Percentiles rank a stretch among this genome's conserved stretches.
These are phyloP conservation scores for Cyprinodon variegatus DNA, from an alignment of 2,113 vertebrate genomes.

Conservation along the genomic window DNA sequence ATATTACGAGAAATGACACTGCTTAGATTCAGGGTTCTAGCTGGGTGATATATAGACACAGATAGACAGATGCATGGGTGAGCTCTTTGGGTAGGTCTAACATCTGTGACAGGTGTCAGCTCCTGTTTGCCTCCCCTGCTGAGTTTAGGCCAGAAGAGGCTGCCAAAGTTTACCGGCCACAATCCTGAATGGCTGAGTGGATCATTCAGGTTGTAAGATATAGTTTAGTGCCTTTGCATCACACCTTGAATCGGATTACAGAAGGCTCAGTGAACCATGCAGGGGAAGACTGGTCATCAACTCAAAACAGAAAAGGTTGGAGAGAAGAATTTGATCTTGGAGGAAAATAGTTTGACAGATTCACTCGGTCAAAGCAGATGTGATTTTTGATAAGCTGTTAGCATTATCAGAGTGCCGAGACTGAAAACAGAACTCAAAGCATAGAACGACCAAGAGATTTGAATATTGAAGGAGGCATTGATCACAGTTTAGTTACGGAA, in stretches of 20 bases:
- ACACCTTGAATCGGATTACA: conserved; percentile 4
- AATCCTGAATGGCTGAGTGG: conserved; percentile 27
- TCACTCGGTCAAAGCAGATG: not conserved
- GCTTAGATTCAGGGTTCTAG: conserved; percentile 42
- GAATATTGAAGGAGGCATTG: conserved; percentile 67
- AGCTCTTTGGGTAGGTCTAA: conserved; percentile 56
- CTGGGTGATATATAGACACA: conserved; percentile 52
- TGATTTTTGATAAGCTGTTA: not conserved
- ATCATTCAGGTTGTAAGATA: conserved; percentile 16
- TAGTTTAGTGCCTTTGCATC: conserved; percentile 11
- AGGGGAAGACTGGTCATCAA: not conserved
- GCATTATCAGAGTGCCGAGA: conserved; percentile 10
- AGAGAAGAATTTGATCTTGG: not conserved
- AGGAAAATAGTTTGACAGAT: not conserved
- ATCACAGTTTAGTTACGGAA: conserved; percentile 65
- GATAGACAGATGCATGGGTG: conserved; percentile 57
- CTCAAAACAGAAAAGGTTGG: not conserved
- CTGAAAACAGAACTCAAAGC: conserved; percentile 13
- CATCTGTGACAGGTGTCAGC: conserved; percentile 74
- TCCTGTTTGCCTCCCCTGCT: conserved; percentile 58
- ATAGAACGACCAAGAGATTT: conserved; percentile 22
- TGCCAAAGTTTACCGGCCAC: conserved; percentile 45
- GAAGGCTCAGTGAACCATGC: not conserved
- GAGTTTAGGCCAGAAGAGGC: conserved; percentile 23
- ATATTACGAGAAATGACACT: conserved; percentile 62